Evolutionary conservation across 2,888 invertebrate species (phyloP), one percentile per base, ranked within the genome.

Genomic region (Thereva unica): DNA sequence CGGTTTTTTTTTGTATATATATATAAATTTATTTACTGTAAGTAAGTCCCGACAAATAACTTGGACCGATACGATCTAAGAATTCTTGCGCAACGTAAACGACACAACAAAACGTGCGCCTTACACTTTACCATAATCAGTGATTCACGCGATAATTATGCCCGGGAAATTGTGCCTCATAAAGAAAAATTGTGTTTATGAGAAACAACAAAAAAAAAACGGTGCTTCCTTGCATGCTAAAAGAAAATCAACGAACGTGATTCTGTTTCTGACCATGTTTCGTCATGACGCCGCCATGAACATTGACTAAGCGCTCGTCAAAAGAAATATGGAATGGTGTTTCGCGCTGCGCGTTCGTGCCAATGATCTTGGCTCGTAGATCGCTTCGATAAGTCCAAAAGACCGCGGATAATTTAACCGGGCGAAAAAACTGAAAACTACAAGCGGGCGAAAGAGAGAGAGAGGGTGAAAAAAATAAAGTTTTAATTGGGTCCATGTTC

Each of bases 91-190:
- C 57, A 59, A 59, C 37, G 7, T 5, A 23, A 35, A 38, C 38
- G 47, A 9, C 57, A 7, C 12, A 37, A 47, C 5, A 45, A 57
- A 44, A 47, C 57, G 57, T 47, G 57, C 47, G 55, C 55, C 7
- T 5, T 59, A 47, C 57, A 59, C 57, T 59, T 59, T 37, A 59
- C 57, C 57, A 47, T 47, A 37, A 37, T 37, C 10, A 35, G 34
- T 47, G 47, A 47, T 47, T 59, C 57, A 59, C 57, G 57, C 57
- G 57, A 59, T 37, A 35, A 47, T 56, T 56, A 42, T 59, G 35
- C 38, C 23, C 57, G 23, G 23, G 45, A 59, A 37, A 59, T 9
- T 38, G 47, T 47, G n/a, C 45, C 47, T 57, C 47, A 12, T 47
- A 7, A 10, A 38, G 37, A 4, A 9, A 5, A 38, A 37, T 23